phyloP scores from a whole-genome alignment of 2,797 vertebrate species.

The Hybognathus amarus region DNA sequence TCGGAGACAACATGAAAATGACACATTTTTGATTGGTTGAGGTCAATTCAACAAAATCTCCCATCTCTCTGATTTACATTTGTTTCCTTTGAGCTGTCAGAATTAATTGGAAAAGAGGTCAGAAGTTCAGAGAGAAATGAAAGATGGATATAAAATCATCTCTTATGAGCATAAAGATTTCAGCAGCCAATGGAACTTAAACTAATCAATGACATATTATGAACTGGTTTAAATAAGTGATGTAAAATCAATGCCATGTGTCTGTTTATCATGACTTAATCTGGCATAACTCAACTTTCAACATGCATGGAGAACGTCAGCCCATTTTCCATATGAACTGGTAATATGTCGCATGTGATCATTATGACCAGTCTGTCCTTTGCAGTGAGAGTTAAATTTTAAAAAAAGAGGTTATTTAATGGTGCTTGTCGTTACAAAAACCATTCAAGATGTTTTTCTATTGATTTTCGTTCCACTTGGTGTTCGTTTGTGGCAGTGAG shows the following conservation, averaged over 20 bases:
- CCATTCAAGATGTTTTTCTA: neutral
- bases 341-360: conserved; percentile 7
- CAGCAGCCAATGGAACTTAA: neutral
- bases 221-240: neutral
- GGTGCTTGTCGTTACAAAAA: neutral
- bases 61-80: conserved; percentile 10
- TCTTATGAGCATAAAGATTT: neutral
- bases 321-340: neutral
- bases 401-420: neutral
- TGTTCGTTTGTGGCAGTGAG: neutral
- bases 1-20: neutral
- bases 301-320: neutral
- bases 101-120: conserved; percentile 36
- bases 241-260: neutral
- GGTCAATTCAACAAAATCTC: conserved; percentile 15
- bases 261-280: neutral
- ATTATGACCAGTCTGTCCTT: neutral
- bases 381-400: neutral
- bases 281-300: neutral
- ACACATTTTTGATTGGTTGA: neutral
- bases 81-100: conserved; percentile 26
- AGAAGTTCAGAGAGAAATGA: neutral
- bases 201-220: conserved; percentile 21
- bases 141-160: neutral
- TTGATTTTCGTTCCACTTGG: neutral